Percentiles rank a stretch among this genome's conserved stretches.
Conservation (phyloP, 2,888 invertebrate species). For the Drosophila seclusa region DNA sequence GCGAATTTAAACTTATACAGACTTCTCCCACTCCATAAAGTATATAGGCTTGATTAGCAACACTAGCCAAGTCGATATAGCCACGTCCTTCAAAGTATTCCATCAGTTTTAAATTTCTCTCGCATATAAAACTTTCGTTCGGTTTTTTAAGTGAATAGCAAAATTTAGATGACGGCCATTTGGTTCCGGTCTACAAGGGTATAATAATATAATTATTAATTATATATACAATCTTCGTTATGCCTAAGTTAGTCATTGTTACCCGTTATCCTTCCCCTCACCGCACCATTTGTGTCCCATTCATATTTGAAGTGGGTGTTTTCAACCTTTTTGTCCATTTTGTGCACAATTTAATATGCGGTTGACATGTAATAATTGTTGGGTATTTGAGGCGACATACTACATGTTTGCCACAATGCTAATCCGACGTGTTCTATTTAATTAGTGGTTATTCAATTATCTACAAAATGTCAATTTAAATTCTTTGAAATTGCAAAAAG, state of each 20-base stretch:
- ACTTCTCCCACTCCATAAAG: background rate
- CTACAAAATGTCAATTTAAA: background rate
- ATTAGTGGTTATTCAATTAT: background rate
- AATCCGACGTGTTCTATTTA: background rate
- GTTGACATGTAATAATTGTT: conserved; percentile 4
- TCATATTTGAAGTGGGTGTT: background rate
- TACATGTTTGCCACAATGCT: background rate
- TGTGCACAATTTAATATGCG: background rate
- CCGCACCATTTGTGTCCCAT: too few species aligned
- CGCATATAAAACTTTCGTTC: background rate
- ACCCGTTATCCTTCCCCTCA: background rate
- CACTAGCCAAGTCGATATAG: background rate
- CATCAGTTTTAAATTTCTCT: background rate
- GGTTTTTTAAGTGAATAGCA: background rate
- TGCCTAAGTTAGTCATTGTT: background rate
- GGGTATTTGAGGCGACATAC: background rate
- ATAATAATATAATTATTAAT: background rate
- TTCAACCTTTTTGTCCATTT: background rate
- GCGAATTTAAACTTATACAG: background rate
- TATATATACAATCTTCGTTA: background rate
- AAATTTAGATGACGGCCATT: background rate
- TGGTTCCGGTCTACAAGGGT: background rate
- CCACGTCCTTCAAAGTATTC: background rate
- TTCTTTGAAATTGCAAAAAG: background rate
- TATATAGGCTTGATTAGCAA: background rate